Conservation (phyloP, 2,888 invertebrate species). For the Synanthedon andrenaeformis region DNA sequence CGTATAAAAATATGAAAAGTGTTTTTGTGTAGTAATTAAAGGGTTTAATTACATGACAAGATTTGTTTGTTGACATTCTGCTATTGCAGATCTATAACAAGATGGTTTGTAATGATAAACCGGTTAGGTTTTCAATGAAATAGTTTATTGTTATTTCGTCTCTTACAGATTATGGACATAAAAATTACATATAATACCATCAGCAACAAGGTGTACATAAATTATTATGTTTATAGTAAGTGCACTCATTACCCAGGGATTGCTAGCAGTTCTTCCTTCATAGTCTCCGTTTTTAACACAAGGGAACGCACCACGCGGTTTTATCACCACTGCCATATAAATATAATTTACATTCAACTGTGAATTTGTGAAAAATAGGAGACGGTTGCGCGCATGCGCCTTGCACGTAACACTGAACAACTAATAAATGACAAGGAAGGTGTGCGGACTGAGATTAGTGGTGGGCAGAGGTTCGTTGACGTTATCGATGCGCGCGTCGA, state of each 20-base stretch:
- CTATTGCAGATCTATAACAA: too few relatives aligned
- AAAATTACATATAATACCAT: too few relatives aligned
- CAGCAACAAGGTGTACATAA: constrained; percentile 11
- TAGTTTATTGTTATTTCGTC: too few relatives aligned
- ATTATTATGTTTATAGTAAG: constrained; percentile 7
- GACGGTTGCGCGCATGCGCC: constrained; percentile 58
- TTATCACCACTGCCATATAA: constrained; percentile 65
- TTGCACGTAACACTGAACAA: constrained; percentile 52
- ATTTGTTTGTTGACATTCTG: too few relatives aligned
- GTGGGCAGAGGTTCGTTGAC: constrained; percentile 14
- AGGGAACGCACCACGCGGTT: constrained; percentile 52
- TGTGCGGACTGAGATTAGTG: constrained; percentile 25
- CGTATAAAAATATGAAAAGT: too few relatives aligned
- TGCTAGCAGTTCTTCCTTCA: constrained; percentile 34
- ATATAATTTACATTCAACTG: constrained; percentile 28
- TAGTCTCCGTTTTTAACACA: constrained; percentile 43
- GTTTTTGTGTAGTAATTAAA: too few relatives aligned
- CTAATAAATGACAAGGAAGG: constrained; percentile 49
- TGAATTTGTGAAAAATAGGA: constrained; percentile 22
- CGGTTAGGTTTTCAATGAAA: too few relatives aligned
- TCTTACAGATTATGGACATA: too few relatives aligned
- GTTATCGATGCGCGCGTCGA: background rate
- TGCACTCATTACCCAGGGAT: constrained; percentile 38
- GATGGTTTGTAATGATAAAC: too few relatives aligned
- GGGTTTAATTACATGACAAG: too few relatives aligned